These are phyloP conservation scores for Scrobipalpa atriplicella DNA, from an alignment of 2,888 invertebrate genomes.

Conservation along the genomic window DNA sequence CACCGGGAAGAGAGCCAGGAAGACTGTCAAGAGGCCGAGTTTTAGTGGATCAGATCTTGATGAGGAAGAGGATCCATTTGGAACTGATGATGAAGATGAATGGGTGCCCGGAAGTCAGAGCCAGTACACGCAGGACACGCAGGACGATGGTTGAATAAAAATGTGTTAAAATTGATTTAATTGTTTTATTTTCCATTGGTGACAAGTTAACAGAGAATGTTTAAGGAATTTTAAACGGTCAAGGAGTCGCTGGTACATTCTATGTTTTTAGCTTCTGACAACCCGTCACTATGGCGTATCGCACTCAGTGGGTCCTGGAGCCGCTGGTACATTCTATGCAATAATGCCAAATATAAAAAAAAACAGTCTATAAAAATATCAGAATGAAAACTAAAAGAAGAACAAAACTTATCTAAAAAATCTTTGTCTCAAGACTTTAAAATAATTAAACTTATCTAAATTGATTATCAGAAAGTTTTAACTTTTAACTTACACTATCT, in stretches of 20 bases:
- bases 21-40: constrained; percentile 42
- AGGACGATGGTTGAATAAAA: constrained; percentile 27
- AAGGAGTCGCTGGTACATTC: neutral
- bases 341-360: too few relatives aligned
- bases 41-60: constrained; percentile 57
- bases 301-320: neutral
- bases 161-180: neutral
- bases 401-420: too few relatives aligned
- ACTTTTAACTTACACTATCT: too few relatives aligned
- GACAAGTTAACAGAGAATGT: constrained; percentile 1
- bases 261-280: neutral
- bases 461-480: too few relatives aligned
- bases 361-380: too few relatives aligned
- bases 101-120: constrained; percentile 62
- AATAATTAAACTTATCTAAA: too few relatives aligned
- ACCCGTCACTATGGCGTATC: too few relatives aligned
- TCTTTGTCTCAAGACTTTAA: too few relatives aligned
- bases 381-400: too few relatives aligned
- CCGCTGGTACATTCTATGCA: neutral
- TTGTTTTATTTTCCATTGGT: neutral
- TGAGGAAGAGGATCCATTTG: constrained; percentile 70
- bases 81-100: constrained; percentile 76
- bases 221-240: neutral
- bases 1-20: constrained; percentile 59
- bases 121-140: constrained; percentile 45